Conservation (phyloP, 1,140 invertebrate genomes). For the Eurosta solidaginis region DNA sequence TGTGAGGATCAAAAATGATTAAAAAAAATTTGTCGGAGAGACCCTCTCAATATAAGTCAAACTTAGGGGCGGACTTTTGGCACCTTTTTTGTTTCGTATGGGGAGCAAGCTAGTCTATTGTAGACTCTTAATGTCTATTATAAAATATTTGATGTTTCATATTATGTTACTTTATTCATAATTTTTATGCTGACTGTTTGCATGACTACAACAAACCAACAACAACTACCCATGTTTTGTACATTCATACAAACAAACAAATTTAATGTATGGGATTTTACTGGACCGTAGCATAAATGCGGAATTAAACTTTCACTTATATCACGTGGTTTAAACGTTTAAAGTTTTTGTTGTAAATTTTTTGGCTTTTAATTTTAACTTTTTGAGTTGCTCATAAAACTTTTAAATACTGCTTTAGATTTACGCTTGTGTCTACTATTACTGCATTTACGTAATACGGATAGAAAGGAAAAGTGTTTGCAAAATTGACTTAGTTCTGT, state of each 20-base stretch:
- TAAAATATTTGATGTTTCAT: constrained; percentile 10
- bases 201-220: neutral
- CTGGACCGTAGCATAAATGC: constrained; percentile 43
- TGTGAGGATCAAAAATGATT: no score
- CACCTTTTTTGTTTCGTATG: no score
- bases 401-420: neutral
- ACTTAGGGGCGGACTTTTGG: no score
- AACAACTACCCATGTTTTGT: neutral
- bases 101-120: no score
- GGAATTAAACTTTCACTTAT: constrained; percentile 59
- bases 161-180: constrained; percentile 19
- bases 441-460: neutral
- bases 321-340: constrained; percentile 10
- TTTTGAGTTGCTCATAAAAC: neutral
- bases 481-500: neutral
- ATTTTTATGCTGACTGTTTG: neutral
- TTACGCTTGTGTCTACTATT: neutral
- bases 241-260: neutral
- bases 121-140: neutral
- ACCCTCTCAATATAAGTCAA: no score
- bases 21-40: no score
- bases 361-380: neutral
- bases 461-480: neutral
- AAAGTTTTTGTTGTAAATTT: constrained; percentile 20
- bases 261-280: constrained; percentile 32